These are phyloP conservation scores for Pollenia labialis DNA, from an alignment of 2,888 invertebrate genomes.

Conservation along the genomic window DNA sequence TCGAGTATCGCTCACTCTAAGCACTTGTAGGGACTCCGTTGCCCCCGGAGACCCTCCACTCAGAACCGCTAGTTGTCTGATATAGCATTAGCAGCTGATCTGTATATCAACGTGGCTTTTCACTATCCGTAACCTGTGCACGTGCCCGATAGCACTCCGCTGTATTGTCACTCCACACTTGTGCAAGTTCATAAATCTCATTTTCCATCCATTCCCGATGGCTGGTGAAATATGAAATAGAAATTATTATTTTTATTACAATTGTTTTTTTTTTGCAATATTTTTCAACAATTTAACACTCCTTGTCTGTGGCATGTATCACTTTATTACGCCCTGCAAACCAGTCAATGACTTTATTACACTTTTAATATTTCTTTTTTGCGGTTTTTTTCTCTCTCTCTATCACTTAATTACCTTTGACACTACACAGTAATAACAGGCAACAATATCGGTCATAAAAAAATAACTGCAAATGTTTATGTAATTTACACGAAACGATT, in stretches of 20 bases:
- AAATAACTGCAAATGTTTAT: slow-evolving; percentile 6
- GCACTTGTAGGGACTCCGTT: too few relatives aligned
- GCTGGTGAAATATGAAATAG: too few relatives aligned
- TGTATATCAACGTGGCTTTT: too few relatives aligned
- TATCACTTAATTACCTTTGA: slow-evolving; percentile 56
- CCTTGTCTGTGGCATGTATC: background rate
- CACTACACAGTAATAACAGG: slow-evolving; percentile 33
- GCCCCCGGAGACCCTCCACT: too few relatives aligned
- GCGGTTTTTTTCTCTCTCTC: slow-evolving; percentile 11
- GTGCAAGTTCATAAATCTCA: too few relatives aligned
- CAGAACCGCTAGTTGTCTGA: too few relatives aligned
- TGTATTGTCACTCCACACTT: too few relatives aligned
- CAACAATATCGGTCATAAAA: slow-evolving; percentile 19
- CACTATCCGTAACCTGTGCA: too few relatives aligned
- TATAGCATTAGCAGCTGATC: too few relatives aligned
- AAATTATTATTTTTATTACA: background rate
- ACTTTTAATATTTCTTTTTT: slow-evolving; percentile 39
- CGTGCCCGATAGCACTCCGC: too few relatives aligned
- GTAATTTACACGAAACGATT: slow-evolving; percentile 65
- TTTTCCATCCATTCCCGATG: too few relatives aligned
- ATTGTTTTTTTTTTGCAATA: background rate
- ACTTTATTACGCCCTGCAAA: slow-evolving; percentile 3
- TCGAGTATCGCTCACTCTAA: too few relatives aligned
- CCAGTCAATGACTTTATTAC: slow-evolving; percentile 31
- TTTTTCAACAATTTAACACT: slow-evolving; percentile 21